A percentile compares a stretch with the other conserved stretches of the same genome.
These are phyloP conservation scores for Scytalopus superciliaris DNA, from an alignment of 2,113 vertebrate species.

Conservation along the genomic window DNA sequence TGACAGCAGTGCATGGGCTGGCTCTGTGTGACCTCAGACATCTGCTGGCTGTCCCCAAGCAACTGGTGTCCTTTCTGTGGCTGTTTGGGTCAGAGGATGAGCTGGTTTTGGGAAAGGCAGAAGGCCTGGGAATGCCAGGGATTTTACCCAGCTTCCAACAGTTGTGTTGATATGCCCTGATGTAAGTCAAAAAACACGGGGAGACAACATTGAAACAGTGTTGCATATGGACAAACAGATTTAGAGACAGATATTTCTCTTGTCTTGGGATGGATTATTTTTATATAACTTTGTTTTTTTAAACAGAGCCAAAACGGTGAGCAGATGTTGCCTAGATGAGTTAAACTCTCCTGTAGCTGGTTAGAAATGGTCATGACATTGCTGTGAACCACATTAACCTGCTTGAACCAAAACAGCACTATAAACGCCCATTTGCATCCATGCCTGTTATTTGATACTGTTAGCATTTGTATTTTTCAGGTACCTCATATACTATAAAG, in stretches of 20 bases:
- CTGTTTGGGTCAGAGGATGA: neutral
- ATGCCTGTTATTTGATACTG: neutral
- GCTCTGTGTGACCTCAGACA: neutral
- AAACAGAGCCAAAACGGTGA: neutral
- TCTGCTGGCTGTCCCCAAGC: neutral
- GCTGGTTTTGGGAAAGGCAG: neutral
- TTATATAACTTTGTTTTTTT: neutral
- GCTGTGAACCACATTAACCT: neutral
- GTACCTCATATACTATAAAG: neutral
- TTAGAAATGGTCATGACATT: neutral
- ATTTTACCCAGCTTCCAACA: neutral
- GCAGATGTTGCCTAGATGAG: neutral
- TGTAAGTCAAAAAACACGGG: neutral
- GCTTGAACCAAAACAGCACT: neutral
- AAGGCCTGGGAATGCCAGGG: neutral
- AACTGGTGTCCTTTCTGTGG: accelerated
- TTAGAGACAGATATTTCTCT: neutral
- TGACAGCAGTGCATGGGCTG: neutral
- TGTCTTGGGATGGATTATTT: neutral
- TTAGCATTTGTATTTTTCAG: neutral
- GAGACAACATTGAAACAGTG: neutral
- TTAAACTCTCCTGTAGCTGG: neutral
- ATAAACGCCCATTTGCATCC: neutral
- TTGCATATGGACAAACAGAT: neutral
- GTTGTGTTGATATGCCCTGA: neutral